phyloP scores from a whole-genome alignment of 1,140 invertebrate genomes.

The Drosophila rufa region DNA sequence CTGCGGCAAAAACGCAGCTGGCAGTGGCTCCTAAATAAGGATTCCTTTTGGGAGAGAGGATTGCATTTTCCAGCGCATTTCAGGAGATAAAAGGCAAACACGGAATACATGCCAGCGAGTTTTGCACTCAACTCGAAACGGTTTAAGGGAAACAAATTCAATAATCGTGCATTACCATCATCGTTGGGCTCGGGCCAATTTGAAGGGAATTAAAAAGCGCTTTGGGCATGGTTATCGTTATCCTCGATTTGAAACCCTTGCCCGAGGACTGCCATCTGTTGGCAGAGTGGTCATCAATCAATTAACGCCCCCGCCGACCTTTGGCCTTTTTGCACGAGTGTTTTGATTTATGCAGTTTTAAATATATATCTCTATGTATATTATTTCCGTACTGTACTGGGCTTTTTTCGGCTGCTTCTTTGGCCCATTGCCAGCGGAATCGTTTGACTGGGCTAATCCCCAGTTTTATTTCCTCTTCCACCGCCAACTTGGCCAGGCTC shows the following conservation, averaged over 20 bases:
- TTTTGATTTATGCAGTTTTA: slow-evolving; percentile 77
- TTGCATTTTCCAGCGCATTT: not conserved
- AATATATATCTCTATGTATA: slow-evolving; percentile 55
- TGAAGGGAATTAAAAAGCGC: not conserved
- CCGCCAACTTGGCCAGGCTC: slow-evolving; percentile 11
- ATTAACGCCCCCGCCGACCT: slow-evolving; percentile 26
- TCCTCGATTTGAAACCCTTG: not conserved
- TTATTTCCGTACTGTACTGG: slow-evolving; percentile 12
- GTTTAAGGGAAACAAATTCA: not conserved
- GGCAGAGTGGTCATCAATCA: slow-evolving; percentile 38
- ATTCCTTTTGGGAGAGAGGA: slow-evolving; percentile 6
- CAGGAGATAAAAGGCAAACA: not conserved
- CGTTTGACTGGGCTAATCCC: slow-evolving; percentile 46
- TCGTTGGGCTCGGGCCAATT: not conserved
- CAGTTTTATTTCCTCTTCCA: slow-evolving; percentile 11
- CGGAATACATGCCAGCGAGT: not conserved
- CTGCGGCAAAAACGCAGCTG: slow-evolving; percentile 18
- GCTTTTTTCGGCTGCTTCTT: not conserved
- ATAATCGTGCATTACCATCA: not conserved
- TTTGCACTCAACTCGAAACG: too few relatives aligned
- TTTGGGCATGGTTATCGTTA: not conserved
- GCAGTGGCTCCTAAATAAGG: slow-evolving; percentile 15
- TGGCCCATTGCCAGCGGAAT: slow-evolving; percentile 42
- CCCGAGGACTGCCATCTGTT: not conserved
- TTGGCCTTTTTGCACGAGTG: slow-evolving; percentile 33